Evolutionary conservation across 2,113 vertebrate genomes (phyloP), one percentile per base, ranked within the genome.

Genomic region (Amphilophus citrinellus): DNA sequence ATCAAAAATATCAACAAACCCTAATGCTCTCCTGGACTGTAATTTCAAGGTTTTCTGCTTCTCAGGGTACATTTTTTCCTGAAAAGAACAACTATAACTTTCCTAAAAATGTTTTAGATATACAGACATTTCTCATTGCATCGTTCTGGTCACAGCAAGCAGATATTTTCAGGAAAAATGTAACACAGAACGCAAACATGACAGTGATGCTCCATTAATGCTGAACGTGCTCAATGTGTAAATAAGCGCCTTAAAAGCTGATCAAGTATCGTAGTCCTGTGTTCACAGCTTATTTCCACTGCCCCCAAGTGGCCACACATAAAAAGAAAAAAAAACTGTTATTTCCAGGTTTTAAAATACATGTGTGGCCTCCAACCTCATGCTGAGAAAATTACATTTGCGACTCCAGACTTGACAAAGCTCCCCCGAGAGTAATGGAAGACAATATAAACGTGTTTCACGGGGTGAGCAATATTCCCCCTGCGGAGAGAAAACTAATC

Each of bases 401-500:
- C n/a, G 14, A 39, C 22, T 57, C 22, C 32, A 1, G 22, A 30
- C 44, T 76, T 56, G 62, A 24, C 3, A 61, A 61, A 10, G 80
- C 17, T 75, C 30, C n/a, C 60, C n/a, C 24, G 14, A 82, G 13
- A 75, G 30, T 32, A 44, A 35, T 10, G 47, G 24, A n/a, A 42
- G 66, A 53, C 39, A 37, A 53, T 53, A 82, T 47, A 39, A 50
- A 61, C 53, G 20, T 35, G 57, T 50, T 37, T 82, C 57, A 53
- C 80, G 39, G 80, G 20, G 20, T 5, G 56, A 44, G 37, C 4
- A 57, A 27, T 14, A 57, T 80, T 66, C 59, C 7, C 32, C 68
- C 37, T 3, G 68, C 42, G 35, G 80, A 76, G 80, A 76, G n/a
- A 63, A 83, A 63, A 63, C 71, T 42, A 39, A 83, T 83, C 50